Percentiles rank a stretch among this genome's conserved stretches.
Evolutionary conservation across 2,797 vertebrate genomes (phyloP).

Genomic region (Crocodylus rhombifer): DNA sequence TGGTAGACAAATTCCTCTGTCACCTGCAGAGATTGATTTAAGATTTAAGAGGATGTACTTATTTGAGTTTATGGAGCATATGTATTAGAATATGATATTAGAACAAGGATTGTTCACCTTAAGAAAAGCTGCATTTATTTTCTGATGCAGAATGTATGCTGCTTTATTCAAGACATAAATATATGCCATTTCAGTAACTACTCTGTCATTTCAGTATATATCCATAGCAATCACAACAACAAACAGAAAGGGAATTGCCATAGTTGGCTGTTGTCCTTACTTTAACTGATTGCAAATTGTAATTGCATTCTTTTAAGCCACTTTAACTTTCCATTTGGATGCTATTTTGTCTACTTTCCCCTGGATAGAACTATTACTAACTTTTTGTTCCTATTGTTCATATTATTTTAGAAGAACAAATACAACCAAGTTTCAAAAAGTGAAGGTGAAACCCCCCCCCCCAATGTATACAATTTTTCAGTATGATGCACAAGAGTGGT

Average conservation of each 20-base stretch:
- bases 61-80: not conserved
- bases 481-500: not conserved
- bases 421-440: not conserved
- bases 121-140: not conserved
- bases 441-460: not conserved
- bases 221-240: constrained; percentile 67
- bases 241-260: constrained; percentile 66
- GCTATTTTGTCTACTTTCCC: not conserved
- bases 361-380: not conserved
- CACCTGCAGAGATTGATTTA: not conserved
- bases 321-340: not conserved
- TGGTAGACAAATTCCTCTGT: no score
- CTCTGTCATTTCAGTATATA: constrained; percentile 28
- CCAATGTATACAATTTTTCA: not conserved
- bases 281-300: constrained; percentile 25
- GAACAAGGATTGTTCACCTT: not conserved
- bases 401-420: not conserved
- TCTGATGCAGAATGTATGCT: constrained; percentile 5
- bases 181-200: constrained; percentile 51
- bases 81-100: not conserved
- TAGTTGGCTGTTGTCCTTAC: constrained; percentile 44
- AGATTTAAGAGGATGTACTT: not conserved
- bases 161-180: constrained; percentile 65
- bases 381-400: not conserved
- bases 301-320: not conserved